Conservation (phyloP, 2,888 invertebrate species). For the Cerastis rubricosa region DNA sequence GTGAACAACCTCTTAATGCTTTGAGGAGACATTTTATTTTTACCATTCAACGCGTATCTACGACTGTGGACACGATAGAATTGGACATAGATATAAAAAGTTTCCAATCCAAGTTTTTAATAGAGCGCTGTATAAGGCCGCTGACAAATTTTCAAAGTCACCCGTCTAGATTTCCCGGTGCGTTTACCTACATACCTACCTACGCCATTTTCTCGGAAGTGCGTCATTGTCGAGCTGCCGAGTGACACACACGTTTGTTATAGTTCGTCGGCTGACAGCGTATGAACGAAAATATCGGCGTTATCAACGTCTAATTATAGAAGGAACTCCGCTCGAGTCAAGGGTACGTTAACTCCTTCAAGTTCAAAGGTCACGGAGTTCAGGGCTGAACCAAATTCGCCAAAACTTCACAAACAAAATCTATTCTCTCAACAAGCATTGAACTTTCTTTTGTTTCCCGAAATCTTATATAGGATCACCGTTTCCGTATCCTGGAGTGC, state of each 20-base stretch:
- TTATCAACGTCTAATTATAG: constrained; percentile 87
- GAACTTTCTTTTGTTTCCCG: constrained; percentile 60
- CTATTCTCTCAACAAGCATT: constrained; percentile 55
- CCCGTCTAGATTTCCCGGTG: constrained; percentile 37
- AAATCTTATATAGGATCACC: constrained; percentile 15
- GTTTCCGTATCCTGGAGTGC: constrained; percentile 30
- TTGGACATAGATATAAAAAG: constrained; percentile 63
- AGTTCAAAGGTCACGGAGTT: constrained; percentile 88
- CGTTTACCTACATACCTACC: constrained; percentile 44
- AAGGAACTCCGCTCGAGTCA: constrained; percentile 85
- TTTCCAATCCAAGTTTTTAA: constrained; percentile 64
- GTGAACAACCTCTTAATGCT: constrained; percentile 90
- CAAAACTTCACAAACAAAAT: constrained; percentile 64
- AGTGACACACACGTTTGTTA: constrained; percentile 62
- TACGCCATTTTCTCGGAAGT: constrained; percentile 45
- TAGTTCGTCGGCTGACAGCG: constrained; percentile 56
- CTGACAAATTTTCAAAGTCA: constrained; percentile 58
- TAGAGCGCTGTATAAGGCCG: constrained; percentile 63
- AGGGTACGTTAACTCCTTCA: constrained; percentile 88
- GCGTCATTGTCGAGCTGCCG: constrained; percentile 52
- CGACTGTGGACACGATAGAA: constrained; percentile 72
- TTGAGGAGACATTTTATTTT: constrained; percentile 90
- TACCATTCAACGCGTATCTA: constrained; percentile 82
- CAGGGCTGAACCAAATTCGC: constrained; percentile 77
- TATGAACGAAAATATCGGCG: constrained; percentile 77